Base-by-base conservation (phyloP, 2,113 vertebrate genomes). In the Sturnira hondurensis region DNA sequence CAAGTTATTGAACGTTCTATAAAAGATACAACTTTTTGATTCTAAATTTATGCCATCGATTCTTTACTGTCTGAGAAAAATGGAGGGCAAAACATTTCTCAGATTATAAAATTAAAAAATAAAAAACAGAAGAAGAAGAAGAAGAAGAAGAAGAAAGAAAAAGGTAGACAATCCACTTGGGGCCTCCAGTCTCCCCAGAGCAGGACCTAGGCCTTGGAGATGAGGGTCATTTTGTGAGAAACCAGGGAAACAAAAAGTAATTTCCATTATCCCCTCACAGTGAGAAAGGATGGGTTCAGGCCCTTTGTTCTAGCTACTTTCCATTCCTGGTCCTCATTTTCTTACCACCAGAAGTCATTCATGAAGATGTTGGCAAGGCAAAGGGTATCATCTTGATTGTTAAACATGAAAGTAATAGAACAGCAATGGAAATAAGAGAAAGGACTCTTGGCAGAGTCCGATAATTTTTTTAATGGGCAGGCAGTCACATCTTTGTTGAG, bases 1-100 rank as follows among this genome's bases (percentile, higher is more conserved):
- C 31, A 92, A 96, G 91, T 96, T 97, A 97, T 91, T n/a, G 17
- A 97, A 95, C 70, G 81, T 95, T 95, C 58, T 94, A 63, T 96
- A 92, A 92, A 96, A 96, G 67, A 87, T 92, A 86, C 94, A 97
- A 95, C 70, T 89, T 83, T 41, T 97, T 65, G 45, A 77, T 96
- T 94, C 93, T 96, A 96, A 97, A 96, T 96, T 89, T 96, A 91
- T 80, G 38, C 61, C 38, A 38, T 95, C 80, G 73, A 82, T 52
- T 86, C 65, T 95, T 94, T 84, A 85, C 92, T 95, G 73, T 87
- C 77, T 83, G 90, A 61, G 63, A 56, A 83, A 92, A 92, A 73
- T 61, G 31, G 33, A 67, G 13, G 16, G 9, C 38, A 84, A 20
- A 92, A 1, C 31, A 71, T 93, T 96, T 92, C 41, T 61, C 17